Evolutionary conservation across 2,797 vertebrate genomes (phyloP), one percentile per base, ranked within the genome.

Genomic region (Enteromius unitaeniatus): DNA sequence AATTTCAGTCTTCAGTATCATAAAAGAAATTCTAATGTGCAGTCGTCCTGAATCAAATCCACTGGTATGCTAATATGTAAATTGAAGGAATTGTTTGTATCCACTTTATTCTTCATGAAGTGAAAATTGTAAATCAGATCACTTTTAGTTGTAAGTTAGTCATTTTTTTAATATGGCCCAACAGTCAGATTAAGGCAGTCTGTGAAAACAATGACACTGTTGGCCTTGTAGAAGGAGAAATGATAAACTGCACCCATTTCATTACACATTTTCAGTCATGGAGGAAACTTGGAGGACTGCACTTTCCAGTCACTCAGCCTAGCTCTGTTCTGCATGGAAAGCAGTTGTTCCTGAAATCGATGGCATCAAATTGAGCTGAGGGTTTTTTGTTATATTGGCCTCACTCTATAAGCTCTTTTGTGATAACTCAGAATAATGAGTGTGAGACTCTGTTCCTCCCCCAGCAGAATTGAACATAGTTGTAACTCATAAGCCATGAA

Each of bases 381-480:
- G 3, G 9, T 75, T 40, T 53, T 28, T 31, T 8, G 13, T 55
- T 13, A 17, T 76, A 51, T 23, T 55, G 31, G 19, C 47, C 26
- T 28, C 26, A 5, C 15, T 11, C 17, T 74, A 28, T 34, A 74
- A 55, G 28, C 34, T 76, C 31, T 58, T 40, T 40, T 58, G 58
- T 40, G 73, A 76, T 23, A 53, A 58, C 74, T 76, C 34, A 58
- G 53, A 76, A 40, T 76, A 11, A 76, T 76, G 53, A 60, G 26
- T 58, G 37, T 76, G 73, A 37, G 49, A 37, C 49, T 34, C 34
- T 53, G 58, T 58, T 21, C 51, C 34, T 26, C 51, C 13, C 31
- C 51, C n/a, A 23, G 34, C 15, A 26, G 21, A 15, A 7, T n/a
- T 60, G 31, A 58, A 76, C 51, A 58, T 55, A 26, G 1, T 34